Conservation (phyloP, 2,113 vertebrate species). For the Xiphophorus hellerii region DNA sequence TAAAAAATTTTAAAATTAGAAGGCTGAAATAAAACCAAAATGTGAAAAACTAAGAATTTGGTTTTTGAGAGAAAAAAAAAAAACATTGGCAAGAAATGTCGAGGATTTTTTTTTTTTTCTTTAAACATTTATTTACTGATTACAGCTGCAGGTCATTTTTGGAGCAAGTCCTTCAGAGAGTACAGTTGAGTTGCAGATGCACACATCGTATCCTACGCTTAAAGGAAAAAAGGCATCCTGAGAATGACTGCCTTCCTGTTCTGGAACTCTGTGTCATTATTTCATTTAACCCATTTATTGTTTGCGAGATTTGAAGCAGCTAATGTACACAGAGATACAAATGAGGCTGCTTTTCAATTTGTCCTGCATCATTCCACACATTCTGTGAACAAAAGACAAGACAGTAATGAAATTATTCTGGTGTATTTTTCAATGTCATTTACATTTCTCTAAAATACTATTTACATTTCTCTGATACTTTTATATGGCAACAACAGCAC, state of each 20-base stretch:
- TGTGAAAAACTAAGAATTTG: slow-evolving; percentile 26
- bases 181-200: slow-evolving; percentile 43
- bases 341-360: neutral
- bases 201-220: slow-evolving; percentile 43
- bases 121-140: slow-evolving; percentile 48
- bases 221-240: slow-evolving; percentile 64
- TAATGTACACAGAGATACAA: neutral
- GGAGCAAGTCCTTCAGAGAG: slow-evolving; percentile 56
- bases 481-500: neutral
- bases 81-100: slow-evolving; percentile 40
- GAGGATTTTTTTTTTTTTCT: slow-evolving; percentile 38
- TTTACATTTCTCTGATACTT: neutral
- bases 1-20: neutral
- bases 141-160: slow-evolving; percentile 46
- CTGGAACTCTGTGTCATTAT: slow-evolving; percentile 49
- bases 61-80: slow-evolving; percentile 18
- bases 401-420: neutral
- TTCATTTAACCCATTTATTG: slow-evolving; percentile 42
- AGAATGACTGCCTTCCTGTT: slow-evolving; percentile 58
- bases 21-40: slow-evolving; percentile 26
- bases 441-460: neutral
- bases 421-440: neutral
- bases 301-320: neutral
- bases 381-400: neutral
- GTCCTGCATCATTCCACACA: neutral